phyloP scores from a whole-genome alignment of 1,140 invertebrate genomes.

The Neodiprion fabricii region DNA sequence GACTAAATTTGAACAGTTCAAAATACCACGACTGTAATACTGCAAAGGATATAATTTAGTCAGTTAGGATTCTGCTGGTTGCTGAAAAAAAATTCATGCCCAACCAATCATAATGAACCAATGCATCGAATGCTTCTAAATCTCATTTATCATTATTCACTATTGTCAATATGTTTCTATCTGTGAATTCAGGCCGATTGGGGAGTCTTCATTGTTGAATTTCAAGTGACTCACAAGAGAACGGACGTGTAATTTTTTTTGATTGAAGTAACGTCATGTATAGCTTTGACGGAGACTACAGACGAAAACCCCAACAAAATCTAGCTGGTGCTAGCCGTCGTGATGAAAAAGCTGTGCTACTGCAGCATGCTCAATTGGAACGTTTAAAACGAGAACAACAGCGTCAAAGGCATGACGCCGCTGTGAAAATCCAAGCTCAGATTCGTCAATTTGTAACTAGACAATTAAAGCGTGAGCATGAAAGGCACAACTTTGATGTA shows the following conservation, averaged over 20 bases:
- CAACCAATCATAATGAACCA: not conserved
- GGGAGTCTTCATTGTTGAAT: not conserved
- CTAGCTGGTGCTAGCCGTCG: slow-evolving; percentile 84
- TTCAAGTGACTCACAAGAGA: not conserved
- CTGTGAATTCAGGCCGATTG: not conserved
- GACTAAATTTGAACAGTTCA: not conserved
- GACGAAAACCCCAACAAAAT: slow-evolving; percentile 87
- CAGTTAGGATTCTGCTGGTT: not conserved
- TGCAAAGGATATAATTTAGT: not conserved
- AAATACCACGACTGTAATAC: not conserved
- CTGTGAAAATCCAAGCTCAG: slow-evolving; percentile 79
- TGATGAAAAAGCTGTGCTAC: slow-evolving; percentile 76
- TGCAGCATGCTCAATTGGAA: slow-evolving; percentile 83
- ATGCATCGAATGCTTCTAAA: not conserved
- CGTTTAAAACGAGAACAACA: slow-evolving; percentile 84
- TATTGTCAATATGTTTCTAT: not conserved
- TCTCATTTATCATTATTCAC: not conserved
- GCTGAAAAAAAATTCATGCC: not conserved
- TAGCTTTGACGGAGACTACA: slow-evolving; percentile 92
- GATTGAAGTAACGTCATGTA: slow-evolving; percentile 64
- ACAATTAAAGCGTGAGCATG: slow-evolving; percentile 68
- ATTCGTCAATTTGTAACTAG: slow-evolving; percentile 78
- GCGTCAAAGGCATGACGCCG: slow-evolving; percentile 71
- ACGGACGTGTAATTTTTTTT: not conserved
- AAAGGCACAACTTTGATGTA: slow-evolving; percentile 74